Base-by-base conservation (phyloP, 2,888 invertebrate genomes). In the Synanthedon vespiformis region DNA sequence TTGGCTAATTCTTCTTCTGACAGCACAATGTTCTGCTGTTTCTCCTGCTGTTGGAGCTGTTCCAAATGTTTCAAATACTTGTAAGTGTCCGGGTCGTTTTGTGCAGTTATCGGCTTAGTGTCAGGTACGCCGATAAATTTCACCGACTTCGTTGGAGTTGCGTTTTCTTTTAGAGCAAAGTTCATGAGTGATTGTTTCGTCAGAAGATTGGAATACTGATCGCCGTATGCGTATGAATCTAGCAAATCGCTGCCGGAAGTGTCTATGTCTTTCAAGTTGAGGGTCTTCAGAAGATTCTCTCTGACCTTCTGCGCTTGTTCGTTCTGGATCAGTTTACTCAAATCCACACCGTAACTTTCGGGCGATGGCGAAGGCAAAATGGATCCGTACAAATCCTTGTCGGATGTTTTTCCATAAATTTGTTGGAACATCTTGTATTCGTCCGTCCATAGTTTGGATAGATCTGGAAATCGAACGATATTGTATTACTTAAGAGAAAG, bases 401-500 rank as follows among this genome's bases (percentile, higher is more conserved):
- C 86, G 0, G 85, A 86, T 2, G 85, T 86, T 60, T 73, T 83
- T 0, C 83, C 84, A 57, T 85, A 87, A 4, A 86, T 64, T 58
- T 84, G 78, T 48, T 82, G 80, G 57, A 85, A 81, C 1, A 77
- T 67, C 58, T 82, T 87, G 62, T 75, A 79, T 58, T 86, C 83
- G 41, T 86, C 84, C 2, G 78, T 74, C 85, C 82, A 85, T 61
- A 82, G 84, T 61, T 83, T 75, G 18, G 78, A 68, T 5, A 80
- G 65, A 53, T 76, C 84, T 84, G 72, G 0, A 72, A 77, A 51
- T 11, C 11, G 40, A 44, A 51, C 44, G 44, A 12, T 44, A n/a
- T 44, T 44, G 14, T 13, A 44, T 44, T n/a, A n/a, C n/a, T n/a
- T 34, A 13, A 44, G 44, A 4, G 44, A 44, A 44, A 44, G 44